phyloP scores from a whole-genome alignment of 2,888 invertebrate species.

The Cepaea hortensis region DNA sequence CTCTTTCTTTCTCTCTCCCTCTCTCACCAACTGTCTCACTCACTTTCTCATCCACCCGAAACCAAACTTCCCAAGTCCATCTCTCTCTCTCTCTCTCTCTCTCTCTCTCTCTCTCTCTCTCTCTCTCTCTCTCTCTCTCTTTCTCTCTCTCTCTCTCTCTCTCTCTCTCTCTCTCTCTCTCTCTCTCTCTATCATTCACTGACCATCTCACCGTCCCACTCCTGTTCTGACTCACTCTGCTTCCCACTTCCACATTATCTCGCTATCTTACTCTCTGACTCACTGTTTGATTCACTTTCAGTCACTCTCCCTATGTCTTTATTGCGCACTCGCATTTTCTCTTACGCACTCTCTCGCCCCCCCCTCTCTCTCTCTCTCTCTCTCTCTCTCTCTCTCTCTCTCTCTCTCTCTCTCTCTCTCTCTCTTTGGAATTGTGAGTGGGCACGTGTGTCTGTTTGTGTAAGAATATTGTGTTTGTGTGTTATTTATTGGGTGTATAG shows the following conservation, averaged over 20 bases:
- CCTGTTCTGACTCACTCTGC: not conserved
- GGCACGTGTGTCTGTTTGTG: no score
- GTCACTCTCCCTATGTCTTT: no score
- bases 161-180: conserved; percentile 13
- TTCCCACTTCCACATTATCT: not conserved
- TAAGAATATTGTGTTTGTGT: no score
- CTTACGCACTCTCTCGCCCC: no score
- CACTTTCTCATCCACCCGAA: not conserved
- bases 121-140: conserved; percentile 24
- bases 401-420: no score
- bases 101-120: not conserved
- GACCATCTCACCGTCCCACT: not conserved
- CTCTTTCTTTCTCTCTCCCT: not conserved
- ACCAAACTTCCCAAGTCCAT: not conserved
- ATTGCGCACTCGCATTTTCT: no score
- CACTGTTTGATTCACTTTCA: not conserved
- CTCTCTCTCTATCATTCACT: not conserved
- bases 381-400: no score
- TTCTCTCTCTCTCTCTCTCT: conserved; percentile 30
- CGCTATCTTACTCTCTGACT: not conserved
- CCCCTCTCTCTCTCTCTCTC: no score
- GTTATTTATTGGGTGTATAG: no score
- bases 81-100: not conserved
- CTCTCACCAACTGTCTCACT: not conserved
- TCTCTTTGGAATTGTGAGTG: no score